Evolutionary conservation across 2,797 vertebrate genomes (phyloP), one percentile per base, ranked within the genome.

Genomic region (Heterohyrax brucei): DNA sequence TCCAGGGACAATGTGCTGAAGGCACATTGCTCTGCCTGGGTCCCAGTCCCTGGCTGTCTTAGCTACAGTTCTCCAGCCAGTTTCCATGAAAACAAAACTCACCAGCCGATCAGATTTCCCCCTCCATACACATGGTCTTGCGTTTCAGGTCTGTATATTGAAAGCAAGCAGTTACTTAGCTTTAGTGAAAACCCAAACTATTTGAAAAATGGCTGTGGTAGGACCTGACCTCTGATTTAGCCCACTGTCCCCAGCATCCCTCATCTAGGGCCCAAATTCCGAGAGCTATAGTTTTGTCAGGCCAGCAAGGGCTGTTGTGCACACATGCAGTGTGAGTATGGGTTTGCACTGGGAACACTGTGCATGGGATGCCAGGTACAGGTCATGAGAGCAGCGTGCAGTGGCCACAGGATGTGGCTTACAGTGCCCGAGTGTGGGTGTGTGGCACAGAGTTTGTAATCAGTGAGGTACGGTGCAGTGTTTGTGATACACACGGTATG

Each of bases 131-230:
- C 73, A 16, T 0, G 10, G 33, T 95, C 92, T 94, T 72, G 78
- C 77, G 28, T 95, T 96, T 78, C 93, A 83, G 92, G 79, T 89
- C 89, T 95, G 61, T 62, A 81, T 14, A 28, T 76, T 0, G 16
- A 89, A 82, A 96, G 87, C 89, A 76, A 73, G 77, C 0, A 2
- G 72, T 80, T 92, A 66, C 50, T 61, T 82, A 70, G 95, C 78
- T 79, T 97, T 89, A 95, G 87, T 97, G 97, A 94, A 97, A 97
- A 92, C 96, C 95, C 92, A 92, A 97, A 82, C 82, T 96, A 96
- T 97, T 92, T 87, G 44, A 97, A 97, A 89, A 91, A 91, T 82
- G 93, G 76, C 89, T 73, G 8, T 30, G 76, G 83, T 30, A 30
- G 53, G 44, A 89, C 97, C 89, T 96, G 95, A 92, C 95, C 93